A percentile compares a stretch with the other conserved stretches of the same genome.
These are phyloP conservation scores for Etheostoma nigrum DNA, from an alignment of 2,797 vertebrate species.

Conservation along the genomic window DNA sequence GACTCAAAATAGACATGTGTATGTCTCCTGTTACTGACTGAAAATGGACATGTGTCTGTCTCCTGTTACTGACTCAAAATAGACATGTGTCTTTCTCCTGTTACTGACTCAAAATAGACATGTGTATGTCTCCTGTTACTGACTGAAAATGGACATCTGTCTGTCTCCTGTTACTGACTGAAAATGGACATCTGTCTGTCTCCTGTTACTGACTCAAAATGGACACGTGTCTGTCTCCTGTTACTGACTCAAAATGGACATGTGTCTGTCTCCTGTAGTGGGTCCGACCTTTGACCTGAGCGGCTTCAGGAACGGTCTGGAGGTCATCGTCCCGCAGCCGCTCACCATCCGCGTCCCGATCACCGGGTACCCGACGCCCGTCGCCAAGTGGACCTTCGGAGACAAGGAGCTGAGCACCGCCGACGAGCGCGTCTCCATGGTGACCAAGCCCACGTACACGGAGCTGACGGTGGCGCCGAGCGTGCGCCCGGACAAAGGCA, in stretches of 20 bases:
- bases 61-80: conserved; percentile 75
- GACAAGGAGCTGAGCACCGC: conserved; percentile 87
- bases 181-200: too few relatives aligned
- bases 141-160: too few relatives aligned
- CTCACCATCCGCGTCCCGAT: conserved; percentile 93
- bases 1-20: neutral
- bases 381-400: conserved; percentile 90
- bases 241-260: neutral
- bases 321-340: conserved; percentile 94
- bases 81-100: conserved; percentile 4
- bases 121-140: conserved; percentile 76
- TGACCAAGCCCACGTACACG: conserved; percentile 89
- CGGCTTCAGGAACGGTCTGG: conserved; percentile 94
- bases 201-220: too few relatives aligned
- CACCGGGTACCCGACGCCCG: conserved; percentile 93
- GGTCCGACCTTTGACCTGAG: conserved; percentile 94
- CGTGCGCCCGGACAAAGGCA: conserved; percentile 94
- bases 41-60: neutral
- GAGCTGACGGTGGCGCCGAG: conserved; percentile 93
- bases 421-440: conserved; percentile 88
- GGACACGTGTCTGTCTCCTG: too few relatives aligned
- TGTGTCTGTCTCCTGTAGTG: conserved; percentile 76
- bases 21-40: conserved; percentile 75
- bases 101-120: conserved; percentile 74
- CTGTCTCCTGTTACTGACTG: too few relatives aligned